Percentiles rank a stretch among this genome's conserved stretches.
Conservation (phyloP, 2,113 vertebrate species). For the Brienomyrus longianalis region DNA sequence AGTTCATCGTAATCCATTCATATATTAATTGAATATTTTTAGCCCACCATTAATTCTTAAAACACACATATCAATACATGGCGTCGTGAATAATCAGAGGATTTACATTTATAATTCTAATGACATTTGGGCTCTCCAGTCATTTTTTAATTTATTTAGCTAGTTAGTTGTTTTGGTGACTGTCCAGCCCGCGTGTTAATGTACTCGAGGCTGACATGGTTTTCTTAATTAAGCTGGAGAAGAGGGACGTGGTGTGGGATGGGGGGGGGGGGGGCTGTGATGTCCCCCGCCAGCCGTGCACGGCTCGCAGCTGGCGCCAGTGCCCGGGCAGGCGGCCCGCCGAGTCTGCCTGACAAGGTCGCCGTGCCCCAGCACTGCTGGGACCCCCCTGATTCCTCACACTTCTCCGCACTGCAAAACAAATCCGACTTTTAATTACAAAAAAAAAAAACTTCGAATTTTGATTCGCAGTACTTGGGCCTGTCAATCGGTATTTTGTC, state of each 20-base stretch:
- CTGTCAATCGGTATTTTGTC: not conserved
- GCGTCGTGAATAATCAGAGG: constrained; percentile 62
- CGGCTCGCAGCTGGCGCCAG: constrained; percentile 52
- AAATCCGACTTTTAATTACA: not conserved
- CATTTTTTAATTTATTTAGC: constrained; percentile 55
- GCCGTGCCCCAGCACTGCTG: constrained; percentile 43
- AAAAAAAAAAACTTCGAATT: not conserved
- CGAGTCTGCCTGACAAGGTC: constrained; percentile 72
- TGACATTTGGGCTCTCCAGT: constrained; percentile 62
- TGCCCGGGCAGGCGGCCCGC: constrained; percentile 65
- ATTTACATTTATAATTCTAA: constrained; percentile 71
- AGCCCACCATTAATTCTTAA: constrained; percentile 57
- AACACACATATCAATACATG: constrained; percentile 56
- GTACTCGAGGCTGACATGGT: constrained; percentile 50
- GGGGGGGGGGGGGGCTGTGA: constrained; percentile 41
- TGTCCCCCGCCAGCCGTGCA: constrained; percentile 46
- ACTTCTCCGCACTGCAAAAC: not conserved
- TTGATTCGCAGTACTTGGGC: not conserved
- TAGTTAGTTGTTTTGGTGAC: constrained; percentile 57
- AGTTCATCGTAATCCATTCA: constrained; percentile 68
- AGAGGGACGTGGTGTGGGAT: constrained; percentile 50
- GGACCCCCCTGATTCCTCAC: constrained; percentile 37
- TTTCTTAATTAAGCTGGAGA: constrained; percentile 61
- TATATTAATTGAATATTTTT: constrained; percentile 74
- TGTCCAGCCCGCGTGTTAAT: constrained; percentile 54